Evolutionary conservation across 2,113 vertebrate species (phyloP), one percentile per base, ranked within the genome.

Genomic region (Prionailurus viverrinus): DNA sequence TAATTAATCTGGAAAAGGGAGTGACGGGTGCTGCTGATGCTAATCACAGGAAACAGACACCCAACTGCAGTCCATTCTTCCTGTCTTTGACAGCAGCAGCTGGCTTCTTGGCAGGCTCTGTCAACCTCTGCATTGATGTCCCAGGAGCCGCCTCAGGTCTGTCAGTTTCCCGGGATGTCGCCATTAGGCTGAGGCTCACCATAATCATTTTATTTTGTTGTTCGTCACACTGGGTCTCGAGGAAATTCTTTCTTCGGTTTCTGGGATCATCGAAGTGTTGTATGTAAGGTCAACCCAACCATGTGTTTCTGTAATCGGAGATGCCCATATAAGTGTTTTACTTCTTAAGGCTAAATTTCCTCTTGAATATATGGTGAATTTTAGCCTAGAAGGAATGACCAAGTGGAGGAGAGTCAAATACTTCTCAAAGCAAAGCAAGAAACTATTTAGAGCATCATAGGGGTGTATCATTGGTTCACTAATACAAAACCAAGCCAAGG

Each of bases 1-100:
- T 98, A 98, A 99, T 98, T 98, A 98, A 97, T 97, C 80, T 97
- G 61, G 80, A 89, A 91, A 36, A 90, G 93, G 69, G 73, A 95
- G n/a, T 91, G 73, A 88, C 1, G 23, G n/a, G 45, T 55, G 36
- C 65, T 84, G 63, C 85, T 97, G 92, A 87, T 95, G 41, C 68
- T 94, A 98, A 97, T 66, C 73, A 74, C 68, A 97, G 94, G 51
- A 97, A 98, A 74, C 27, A 97, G 91, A 94, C 36, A 94, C 11
- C 68, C 93, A 97, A 78, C 31, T 0, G 11, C 39, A 68, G 86
- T 68, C 82, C 14, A 86, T 97, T 97, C 98, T 93, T 84, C 89
- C 73, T 92, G 4, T 76, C 76, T 92, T 66, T 97, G 98, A 96
- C 90, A 98, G 94, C 63, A 95, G 21, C 95, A 97, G 96, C 95